Evolutionary conservation across 2,888 invertebrate species (phyloP), one percentile per base, ranked within the genome.

Genomic region (Dascillus cervinus): DNA sequence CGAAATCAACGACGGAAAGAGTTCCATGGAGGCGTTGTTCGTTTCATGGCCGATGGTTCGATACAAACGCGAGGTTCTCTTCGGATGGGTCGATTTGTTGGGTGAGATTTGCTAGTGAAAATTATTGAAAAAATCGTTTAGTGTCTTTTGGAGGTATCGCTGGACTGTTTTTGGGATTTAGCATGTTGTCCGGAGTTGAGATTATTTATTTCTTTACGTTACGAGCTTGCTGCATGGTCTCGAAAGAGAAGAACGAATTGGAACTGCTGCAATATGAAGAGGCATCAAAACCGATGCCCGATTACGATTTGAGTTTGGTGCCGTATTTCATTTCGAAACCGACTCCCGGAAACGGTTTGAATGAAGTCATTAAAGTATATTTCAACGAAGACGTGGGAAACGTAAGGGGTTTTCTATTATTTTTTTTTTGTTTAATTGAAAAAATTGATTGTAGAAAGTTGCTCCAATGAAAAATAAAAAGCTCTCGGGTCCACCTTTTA

Each of bases 41-140:
- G 77, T 82, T 1, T 82, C 83, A 1, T 86, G 85, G 85, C 82
- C 82, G 1, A 75, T 78, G 72, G 78, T 84, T 13, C 71, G 79
- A 3, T 86, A 82, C 55, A 84, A 82, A 53, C 73, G 85, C 14
- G 84, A 86, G 58, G 84, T 86, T 10, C 70, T 83, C 22, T 87
- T 87, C 55, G 87, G 86, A 32, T 85, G 85, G 84, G 82, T 87
- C 1, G 87, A 87, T 65, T 68, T 87, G 28, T 56, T 86, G 22
- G 86, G 81, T 77, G 60, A 61, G 62, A 58, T 12, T 11, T 9
- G 9, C 6, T 17, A 17, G 17, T 17, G 17, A 17, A 17, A 11
- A 22, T n/a, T 22, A 22, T 5, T 9, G 9, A 22, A 22, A 6
- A 10, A 22, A 22, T 6, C 9, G 23, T 11, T 17, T 55, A 78